phyloP scores from a whole-genome alignment of 2,113 vertebrate species.

The Nycticorax nycticorax region DNA sequence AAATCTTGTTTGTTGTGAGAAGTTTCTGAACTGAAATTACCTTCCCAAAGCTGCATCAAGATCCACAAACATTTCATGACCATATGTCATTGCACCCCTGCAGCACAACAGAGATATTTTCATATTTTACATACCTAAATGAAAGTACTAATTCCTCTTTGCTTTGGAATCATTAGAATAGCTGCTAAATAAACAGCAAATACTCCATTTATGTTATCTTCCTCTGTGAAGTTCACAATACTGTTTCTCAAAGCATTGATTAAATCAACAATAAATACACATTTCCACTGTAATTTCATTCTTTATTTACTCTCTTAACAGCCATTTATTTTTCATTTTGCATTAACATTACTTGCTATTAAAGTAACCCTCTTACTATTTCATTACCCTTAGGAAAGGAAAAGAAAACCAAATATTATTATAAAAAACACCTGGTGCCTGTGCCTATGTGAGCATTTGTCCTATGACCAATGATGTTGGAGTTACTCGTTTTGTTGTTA shows the following conservation, averaged over 20 bases:
- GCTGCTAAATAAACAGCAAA: not conserved
- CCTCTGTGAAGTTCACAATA: not conserved
- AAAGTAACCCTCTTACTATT: not conserved
- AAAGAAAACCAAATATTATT: not conserved
- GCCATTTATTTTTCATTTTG: not conserved
- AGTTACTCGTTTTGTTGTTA: not conserved
- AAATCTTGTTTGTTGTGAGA: not conserved
- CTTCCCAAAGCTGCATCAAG: not conserved
- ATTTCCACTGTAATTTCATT: not conserved
- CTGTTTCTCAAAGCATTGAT: not conserved
- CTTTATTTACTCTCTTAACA: not conserved
- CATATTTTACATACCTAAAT: not conserved
- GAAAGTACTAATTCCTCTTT: not conserved
- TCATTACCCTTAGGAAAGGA: not conserved
- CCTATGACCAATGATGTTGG: not conserved
- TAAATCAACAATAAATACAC: not conserved
- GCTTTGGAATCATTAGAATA: not conserved
- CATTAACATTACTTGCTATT: not conserved
- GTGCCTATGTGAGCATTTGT: not conserved
- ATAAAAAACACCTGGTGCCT: not conserved
- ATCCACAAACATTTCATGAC: not conserved
- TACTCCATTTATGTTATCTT: not conserved
- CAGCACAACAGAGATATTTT: not conserved
- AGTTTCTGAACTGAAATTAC: not conserved
- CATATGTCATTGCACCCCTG: not conserved